Evolutionary conservation across 2,888 invertebrate genomes (phyloP).

Genomic region (Tridacna crocea): DNA sequence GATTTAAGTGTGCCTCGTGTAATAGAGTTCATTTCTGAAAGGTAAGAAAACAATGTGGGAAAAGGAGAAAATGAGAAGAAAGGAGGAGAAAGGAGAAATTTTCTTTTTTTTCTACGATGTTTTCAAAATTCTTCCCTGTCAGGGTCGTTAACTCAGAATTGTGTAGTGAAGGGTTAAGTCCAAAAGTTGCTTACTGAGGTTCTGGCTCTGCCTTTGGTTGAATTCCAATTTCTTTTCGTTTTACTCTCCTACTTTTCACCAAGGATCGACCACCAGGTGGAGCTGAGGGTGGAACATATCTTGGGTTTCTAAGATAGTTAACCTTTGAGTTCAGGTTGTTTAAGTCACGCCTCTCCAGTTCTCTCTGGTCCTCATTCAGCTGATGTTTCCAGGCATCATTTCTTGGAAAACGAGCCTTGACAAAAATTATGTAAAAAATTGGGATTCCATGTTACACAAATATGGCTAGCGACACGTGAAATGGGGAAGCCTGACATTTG

Average conservation of each 20-base stretch:
- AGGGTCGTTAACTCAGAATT: not conserved
- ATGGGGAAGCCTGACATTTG: too few species aligned
- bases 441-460: too few species aligned
- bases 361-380: constrained; percentile 77
- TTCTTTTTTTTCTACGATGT: not conserved
- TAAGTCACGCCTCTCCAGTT: constrained; percentile 74
- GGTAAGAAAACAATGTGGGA: too few species aligned
- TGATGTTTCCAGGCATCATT: constrained; percentile 80
- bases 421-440: not conserved
- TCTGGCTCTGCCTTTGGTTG: constrained; percentile 67
- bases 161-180: not conserved
- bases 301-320: constrained; percentile 80
- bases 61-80: not conserved
- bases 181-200: constrained; percentile 50
- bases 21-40: too few species aligned
- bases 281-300: constrained; percentile 76
- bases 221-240: constrained; percentile 77
- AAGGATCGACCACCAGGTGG: constrained; percentile 70
- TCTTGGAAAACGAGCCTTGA: constrained; percentile 47
- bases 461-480: too few species aligned
- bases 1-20: too few species aligned
- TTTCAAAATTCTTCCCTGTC: too few species aligned
- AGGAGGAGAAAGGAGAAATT: too few species aligned
- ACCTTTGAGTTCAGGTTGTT: constrained; percentile 78
- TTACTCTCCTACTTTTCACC: constrained; percentile 71